phyloP scores from a whole-genome alignment of 2,797 vertebrate species.

The Pseudotriccus pelzelni region DNA sequence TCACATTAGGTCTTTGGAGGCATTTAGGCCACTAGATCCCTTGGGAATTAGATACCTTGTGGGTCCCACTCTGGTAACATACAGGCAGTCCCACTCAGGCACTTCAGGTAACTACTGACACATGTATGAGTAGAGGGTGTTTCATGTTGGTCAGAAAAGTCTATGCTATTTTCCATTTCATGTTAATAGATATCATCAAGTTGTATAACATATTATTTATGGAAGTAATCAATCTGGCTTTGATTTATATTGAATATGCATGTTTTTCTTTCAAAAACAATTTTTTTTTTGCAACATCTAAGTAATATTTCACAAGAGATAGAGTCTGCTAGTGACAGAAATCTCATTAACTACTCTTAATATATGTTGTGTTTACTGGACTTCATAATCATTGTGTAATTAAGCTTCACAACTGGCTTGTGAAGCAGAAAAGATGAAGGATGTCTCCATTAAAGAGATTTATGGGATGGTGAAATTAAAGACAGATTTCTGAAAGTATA shows the following conservation, averaged over 20 bases:
- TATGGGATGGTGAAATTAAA: conserved; percentile 23
- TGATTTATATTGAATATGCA: background rate
- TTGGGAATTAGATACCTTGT: background rate
- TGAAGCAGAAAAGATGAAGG: conserved; percentile 58
- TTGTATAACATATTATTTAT: background rate
- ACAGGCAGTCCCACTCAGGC: background rate
- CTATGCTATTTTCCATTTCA: background rate
- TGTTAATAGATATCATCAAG: background rate
- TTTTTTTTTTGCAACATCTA: background rate
- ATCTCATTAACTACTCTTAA: conserved; percentile 50
- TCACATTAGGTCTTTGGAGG: background rate
- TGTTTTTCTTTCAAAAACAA: background rate
- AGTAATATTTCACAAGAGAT: conserved; percentile 28
- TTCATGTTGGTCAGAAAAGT: background rate
- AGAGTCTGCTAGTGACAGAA: conserved; percentile 25
- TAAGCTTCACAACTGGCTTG: conserved; percentile 41
- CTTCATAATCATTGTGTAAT: conserved; percentile 43
- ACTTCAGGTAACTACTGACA: background rate
- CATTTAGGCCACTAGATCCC: background rate
- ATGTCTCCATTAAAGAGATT: conserved; percentile 40
- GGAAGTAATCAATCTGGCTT: background rate
- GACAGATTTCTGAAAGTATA: background rate
- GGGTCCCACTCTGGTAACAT: background rate
- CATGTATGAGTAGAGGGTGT: background rate
- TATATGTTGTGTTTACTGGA: conserved; percentile 47